Evolutionary conservation across 2,888 invertebrate genomes (phyloP), one percentile per base, ranked within the genome.

Genomic region (Andrena haemorrhoa): DNA sequence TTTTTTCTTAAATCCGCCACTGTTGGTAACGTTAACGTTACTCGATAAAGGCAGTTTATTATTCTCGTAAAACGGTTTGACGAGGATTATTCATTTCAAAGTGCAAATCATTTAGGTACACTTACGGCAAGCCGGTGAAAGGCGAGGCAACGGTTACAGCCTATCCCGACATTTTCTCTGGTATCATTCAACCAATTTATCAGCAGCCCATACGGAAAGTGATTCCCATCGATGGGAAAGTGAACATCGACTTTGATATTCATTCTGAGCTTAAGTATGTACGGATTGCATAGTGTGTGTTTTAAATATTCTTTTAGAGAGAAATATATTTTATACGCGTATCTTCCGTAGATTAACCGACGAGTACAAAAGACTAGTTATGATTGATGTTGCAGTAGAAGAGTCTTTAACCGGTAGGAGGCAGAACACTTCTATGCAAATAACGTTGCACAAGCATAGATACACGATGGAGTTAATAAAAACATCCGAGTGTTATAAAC

Each of bases 351-450:
- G 97, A 90, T 94, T 98, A 74, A 96, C 95, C 49, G 97, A 97
- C 90, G 98, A 98, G 72, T 97, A 96, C 88, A 96, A 97, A 89
- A 95, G 98, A 87, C 96, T 97, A 31, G 96, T 99, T 63, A 96
- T 97, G 47, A 95, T 99, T 65, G 97, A 98, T 92, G 98, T 98
- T 0, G 96, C 97, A 6, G 96, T 99, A 2, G 98, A 98, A 93
- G 99, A 99, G 94, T 96, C 96, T 74, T 95, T 98, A 86, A 99
- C 99, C 1, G 96, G 97, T 20, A 96, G 98, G 69, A 96, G 97
- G 88, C 97, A 98, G 92, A 98, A 98, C 92, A 96, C 96, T 20
- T 95, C 97, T 0, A 95, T 96, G 1, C 95, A 97, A 81, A 95
- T 98, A 51, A 95, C 96, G 73, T 94, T 99, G 7, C 98, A 97